Evolutionary conservation across 2,797 vertebrate genomes (phyloP), one percentile per base, ranked within the genome.

Genomic region (Euthynnus affinis): DNA sequence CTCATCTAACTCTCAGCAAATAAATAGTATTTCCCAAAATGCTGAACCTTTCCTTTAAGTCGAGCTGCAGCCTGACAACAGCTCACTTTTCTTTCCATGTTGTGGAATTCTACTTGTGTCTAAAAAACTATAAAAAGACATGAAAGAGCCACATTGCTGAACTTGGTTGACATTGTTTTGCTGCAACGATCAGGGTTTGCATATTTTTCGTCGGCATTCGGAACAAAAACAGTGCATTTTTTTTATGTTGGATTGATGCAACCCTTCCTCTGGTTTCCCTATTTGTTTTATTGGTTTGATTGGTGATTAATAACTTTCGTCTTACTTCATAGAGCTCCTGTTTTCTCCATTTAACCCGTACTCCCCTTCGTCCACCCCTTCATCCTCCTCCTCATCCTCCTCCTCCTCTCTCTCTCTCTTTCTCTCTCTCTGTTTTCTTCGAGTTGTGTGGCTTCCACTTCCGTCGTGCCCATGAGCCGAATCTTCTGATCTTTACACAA

Each of bases 401-500:
- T 48, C 10, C 44, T 27, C 23, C 60, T 37, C 9, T 37, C 34
- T 27, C 27, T 27, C 27, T 37, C 9, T 37, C 34, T 37, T 9
- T 37, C 34, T 46, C 44, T 5, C 64, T 40, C 51, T 77, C 52
- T 80, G 63, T 74, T 84, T 86, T 77, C 79, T 81, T 85, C 83
- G 90, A 85, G 88, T 90, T 90, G 81, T 92, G 91, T 91, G 88
- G 93, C 88, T 94, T 89, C 66, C 9, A 95, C 95, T 97, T 96
- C 95, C 96, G 93, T 88, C 84, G 91, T 92, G 93, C 91, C 84
- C 92, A 94, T 92, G 86, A 88, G 86, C 80, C 87, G 69, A 82
- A 67, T 83, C 93, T 92, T 96, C 93, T 96, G 94, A 96, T 96
- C 94, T 96, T 95, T 93, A 93, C 92, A 91, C 88, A 89, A 94